These are phyloP conservation scores for Drosophila pseudotalamancana DNA, from an alignment of 2,888 invertebrate genomes.

Conservation along the genomic window DNA sequence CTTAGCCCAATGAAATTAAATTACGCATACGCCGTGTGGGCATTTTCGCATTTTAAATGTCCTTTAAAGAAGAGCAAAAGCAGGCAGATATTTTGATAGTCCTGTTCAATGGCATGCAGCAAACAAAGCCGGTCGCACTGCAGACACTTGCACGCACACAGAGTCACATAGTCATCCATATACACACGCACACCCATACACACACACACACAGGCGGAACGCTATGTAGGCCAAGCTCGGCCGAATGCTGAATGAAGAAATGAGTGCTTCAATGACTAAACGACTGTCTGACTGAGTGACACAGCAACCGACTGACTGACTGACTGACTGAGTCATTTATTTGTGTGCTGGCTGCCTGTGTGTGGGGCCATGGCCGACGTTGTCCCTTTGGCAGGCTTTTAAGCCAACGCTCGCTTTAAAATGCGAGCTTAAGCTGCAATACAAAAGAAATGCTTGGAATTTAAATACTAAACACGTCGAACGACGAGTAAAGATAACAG, in stretches of 20 bases:
- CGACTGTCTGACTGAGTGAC: constrained; percentile 34
- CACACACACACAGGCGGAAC: constrained; percentile 18
- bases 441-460: constrained; percentile 10
- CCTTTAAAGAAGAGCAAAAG: constrained; percentile 22
- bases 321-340: constrained; percentile 31
- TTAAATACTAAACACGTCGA: background rate
- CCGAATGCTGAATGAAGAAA: constrained; percentile 54
- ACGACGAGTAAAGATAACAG: no score
- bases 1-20: constrained; percentile 43
- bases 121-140: constrained; percentile 30
- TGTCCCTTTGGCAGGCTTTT: constrained; percentile 23
- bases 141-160: constrained; percentile 15
- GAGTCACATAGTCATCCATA: background rate
- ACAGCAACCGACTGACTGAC: constrained; percentile 9
- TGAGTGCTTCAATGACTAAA: constrained; percentile 45
- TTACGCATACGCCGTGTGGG: constrained; percentile 45
- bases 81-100: constrained; percentile 46
- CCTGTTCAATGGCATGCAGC: constrained; percentile 64
- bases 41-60: constrained; percentile 37
- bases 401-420: constrained; percentile 40
- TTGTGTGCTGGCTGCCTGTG: constrained; percentile 19
- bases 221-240: constrained; percentile 54
- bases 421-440: constrained; percentile 20
- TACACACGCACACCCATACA: constrained; percentile 18
- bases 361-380: constrained; percentile 44